Conservation (phyloP, 2,888 invertebrate genomes). For the Dicyrtoma fusca region DNA sequence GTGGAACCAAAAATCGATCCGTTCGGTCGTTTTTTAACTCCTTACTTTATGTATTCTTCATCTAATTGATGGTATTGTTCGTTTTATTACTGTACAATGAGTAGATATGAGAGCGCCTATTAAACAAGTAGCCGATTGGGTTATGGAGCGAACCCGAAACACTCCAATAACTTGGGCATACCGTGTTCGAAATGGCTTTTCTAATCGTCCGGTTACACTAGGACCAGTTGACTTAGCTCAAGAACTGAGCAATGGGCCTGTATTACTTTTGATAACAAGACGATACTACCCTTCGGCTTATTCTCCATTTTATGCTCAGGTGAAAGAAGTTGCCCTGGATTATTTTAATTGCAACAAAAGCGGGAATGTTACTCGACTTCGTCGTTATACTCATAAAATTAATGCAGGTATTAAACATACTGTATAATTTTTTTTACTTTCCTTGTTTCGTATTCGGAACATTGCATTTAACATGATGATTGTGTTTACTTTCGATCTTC, state of each 20-base stretch:
- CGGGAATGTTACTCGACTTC: conserved; percentile 53
- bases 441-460: not conserved
- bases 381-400: conserved; percentile 51
- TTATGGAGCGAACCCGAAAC: conserved; percentile 50
- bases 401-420: conserved; percentile 46
- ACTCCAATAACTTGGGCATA: conserved; percentile 55
- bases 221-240: conserved; percentile 50
- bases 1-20: too few relatives aligned
- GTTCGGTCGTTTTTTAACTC: too few relatives aligned
- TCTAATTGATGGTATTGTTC: not conserved
- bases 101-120: conserved; percentile 50
- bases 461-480: conserved; percentile 26
- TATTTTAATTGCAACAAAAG: conserved; percentile 56
- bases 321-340: conserved; percentile 55
- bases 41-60: conserved; percentile 5
- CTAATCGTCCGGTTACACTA: conserved; percentile 51
- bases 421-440: not conserved
- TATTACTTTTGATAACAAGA: conserved; percentile 50
- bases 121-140: conserved; percentile 54
- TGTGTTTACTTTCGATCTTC: not conserved
- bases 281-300: conserved; percentile 54
- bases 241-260: conserved; percentile 49
- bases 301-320: conserved; percentile 55
- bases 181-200: conserved; percentile 54
- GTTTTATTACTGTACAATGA: conserved; percentile 2